These are phyloP conservation scores for Marasmarcha lunaedactyla DNA, from an alignment of 2,888 invertebrate species.

Conservation along the genomic window DNA sequence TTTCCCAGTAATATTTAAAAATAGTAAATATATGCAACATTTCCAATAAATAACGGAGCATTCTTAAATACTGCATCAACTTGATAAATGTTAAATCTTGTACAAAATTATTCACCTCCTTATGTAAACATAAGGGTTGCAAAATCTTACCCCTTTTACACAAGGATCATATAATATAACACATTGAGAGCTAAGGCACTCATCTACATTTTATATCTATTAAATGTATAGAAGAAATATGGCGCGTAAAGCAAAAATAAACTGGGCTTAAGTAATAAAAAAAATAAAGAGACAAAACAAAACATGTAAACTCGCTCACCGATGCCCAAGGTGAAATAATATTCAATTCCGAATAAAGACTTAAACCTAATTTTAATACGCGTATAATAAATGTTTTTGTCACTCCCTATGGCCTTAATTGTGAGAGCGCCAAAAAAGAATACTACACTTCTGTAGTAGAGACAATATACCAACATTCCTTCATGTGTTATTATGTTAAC, in stretches of 20 bases:
- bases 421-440: background rate
- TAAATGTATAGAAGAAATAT: slow-evolving; percentile 39
- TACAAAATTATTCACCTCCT: background rate
- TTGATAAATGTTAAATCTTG: background rate
- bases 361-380: slow-evolving; percentile 59
- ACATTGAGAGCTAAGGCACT: slow-evolving; percentile 69
- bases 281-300: slow-evolving; percentile 23
- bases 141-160: too few species aligned
- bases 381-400: slow-evolving; percentile 60
- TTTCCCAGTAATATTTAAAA: slow-evolving; percentile 30
- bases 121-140: background rate
- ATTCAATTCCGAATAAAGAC: slow-evolving; percentile 59
- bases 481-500: too few species aligned
- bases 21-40: slow-evolving; percentile 27
- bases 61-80: slow-evolving; percentile 4
- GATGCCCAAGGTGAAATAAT: slow-evolving; percentile 43
- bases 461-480: background rate
- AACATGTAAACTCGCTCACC: slow-evolving; percentile 46
- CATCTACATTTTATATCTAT: slow-evolving; percentile 52
- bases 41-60: slow-evolving; percentile 7
- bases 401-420: slow-evolving; percentile 52
- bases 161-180: slow-evolving; percentile 8
- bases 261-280: slow-evolving; percentile 26
- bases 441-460: background rate
- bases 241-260: slow-evolving; percentile 40